These are phyloP conservation scores for Buathra laborator DNA, from an alignment of 2,888 invertebrate genomes.

Conservation along the genomic window DNA sequence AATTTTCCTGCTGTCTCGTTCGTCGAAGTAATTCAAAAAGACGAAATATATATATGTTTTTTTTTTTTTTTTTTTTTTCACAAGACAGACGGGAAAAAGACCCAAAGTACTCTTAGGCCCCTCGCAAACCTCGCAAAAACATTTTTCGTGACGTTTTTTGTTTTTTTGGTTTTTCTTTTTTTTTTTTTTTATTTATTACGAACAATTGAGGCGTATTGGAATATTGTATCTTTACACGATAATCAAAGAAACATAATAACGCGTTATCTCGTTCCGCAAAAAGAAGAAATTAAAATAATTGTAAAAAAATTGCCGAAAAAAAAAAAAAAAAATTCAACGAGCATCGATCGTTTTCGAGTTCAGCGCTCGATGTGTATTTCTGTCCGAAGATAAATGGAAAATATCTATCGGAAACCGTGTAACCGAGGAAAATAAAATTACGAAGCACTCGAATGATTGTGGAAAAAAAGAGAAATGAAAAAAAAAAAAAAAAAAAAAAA, in stretches of 20 bases:
- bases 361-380: background rate
- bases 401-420: background rate
- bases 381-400: background rate
- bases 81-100: background rate
- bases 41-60: conserved; percentile 9
- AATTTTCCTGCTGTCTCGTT: background rate
- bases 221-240: conserved; percentile 9
- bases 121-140: background rate
- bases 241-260: conserved; percentile 12
- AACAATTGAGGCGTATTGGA: conserved; percentile 29
- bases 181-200: conserved; percentile 1
- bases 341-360: background rate
- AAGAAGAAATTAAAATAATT: background rate
- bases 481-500: background rate
- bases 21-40: background rate
- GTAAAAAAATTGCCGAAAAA: background rate
- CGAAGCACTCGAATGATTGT: background rate
- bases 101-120: conserved; percentile 29
- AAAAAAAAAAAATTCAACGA: background rate
- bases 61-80: background rate
- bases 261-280: background rate
- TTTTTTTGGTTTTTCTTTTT: background rate
- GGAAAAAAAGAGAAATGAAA: too few species aligned
- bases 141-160: background rate
- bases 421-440: conserved; percentile 27